phyloP scores from a whole-genome alignment of 2,888 invertebrate genomes.

The Chrysolina haemoptera region DNA sequence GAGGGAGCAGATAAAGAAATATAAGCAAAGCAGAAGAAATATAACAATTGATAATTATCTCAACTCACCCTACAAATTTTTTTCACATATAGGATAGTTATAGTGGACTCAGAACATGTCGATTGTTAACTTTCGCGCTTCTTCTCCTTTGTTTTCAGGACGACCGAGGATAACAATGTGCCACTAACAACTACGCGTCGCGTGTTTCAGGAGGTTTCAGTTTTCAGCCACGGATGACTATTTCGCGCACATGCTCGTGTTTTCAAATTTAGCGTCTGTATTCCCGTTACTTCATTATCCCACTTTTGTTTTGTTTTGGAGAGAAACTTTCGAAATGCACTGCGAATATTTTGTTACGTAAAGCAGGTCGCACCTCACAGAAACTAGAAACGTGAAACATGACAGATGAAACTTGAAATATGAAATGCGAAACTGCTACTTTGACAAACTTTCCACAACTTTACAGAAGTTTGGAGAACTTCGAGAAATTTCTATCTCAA shows the following conservation, averaged over 20 bases:
- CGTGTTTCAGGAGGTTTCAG: constrained; percentile 37
- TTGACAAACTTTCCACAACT: too few relatives aligned
- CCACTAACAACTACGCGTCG: constrained; percentile 46
- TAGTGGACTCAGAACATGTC: constrained; percentile 23
- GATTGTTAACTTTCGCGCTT: constrained; percentile 29
- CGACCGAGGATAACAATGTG: constrained; percentile 40
- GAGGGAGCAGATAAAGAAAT: too few relatives aligned
- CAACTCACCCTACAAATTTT: constrained; percentile 1
- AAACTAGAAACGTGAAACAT: too few relatives aligned
- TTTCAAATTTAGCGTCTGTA: not conserved
- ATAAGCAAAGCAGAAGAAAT: too few relatives aligned
- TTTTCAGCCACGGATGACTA: constrained; percentile 25
- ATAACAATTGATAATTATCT: too few relatives aligned
- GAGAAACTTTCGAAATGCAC: too few relatives aligned
- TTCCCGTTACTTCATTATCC: not conserved
- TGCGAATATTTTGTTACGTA: too few relatives aligned
- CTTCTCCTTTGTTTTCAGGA: constrained; percentile 31
- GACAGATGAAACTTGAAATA: too few relatives aligned
- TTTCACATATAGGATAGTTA: not conserved
- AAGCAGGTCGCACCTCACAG: too few relatives aligned
- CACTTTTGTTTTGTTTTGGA: not conserved
- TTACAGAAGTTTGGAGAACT: too few relatives aligned
- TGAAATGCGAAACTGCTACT: too few relatives aligned
- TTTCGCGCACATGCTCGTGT: constrained; percentile 16
- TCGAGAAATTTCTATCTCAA: too few relatives aligned